Conservation (phyloP, 2,113 vertebrate genomes). For the Podarcis raffonei region DNA sequence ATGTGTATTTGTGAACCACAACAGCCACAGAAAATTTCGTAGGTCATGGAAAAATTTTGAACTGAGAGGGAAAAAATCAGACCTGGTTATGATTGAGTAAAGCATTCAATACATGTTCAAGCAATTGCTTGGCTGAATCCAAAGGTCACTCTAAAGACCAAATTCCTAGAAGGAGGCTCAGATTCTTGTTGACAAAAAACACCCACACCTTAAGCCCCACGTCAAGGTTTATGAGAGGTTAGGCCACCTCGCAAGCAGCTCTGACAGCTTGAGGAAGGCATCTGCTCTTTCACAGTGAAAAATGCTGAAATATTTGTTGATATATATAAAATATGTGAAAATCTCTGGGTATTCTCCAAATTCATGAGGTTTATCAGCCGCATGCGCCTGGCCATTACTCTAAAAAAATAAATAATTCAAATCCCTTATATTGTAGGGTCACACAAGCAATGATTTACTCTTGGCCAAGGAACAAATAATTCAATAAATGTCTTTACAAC, state of each 20-base stretch:
- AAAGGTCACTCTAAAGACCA: conserved; percentile 5
- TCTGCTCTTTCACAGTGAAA: conserved; percentile 17
- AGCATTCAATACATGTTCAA: conserved; percentile 10
- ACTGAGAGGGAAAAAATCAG: background rate
- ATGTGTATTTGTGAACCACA: conserved; percentile 41
- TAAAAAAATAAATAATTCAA: background rate
- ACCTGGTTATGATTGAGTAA: conserved; percentile 37
- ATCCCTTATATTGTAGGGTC: background rate
- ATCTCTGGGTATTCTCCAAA: conserved; percentile 7
- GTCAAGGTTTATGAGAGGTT: conserved; percentile 19
- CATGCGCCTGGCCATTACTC: background rate
- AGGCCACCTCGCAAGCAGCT: conserved; percentile 4
- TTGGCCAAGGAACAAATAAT: conserved; percentile 36
- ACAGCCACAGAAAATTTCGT: conserved; percentile 48
- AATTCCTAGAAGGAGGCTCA: conserved; percentile 30
- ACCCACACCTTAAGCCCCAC: background rate
- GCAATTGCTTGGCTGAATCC: conserved; percentile 15
- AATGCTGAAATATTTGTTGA: background rate
- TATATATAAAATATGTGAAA: background rate
- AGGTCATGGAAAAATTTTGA: conserved; percentile 13
- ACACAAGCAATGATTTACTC: conserved; percentile 47
- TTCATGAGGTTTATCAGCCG: background rate
- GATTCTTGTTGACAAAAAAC: conserved; percentile 25
- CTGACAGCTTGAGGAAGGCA: conserved; percentile 5
- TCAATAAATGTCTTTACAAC: conserved; percentile 51